phyloP scores from a whole-genome alignment of 2,797 vertebrate genomes.

The Spondyliosoma cantharus region DNA sequence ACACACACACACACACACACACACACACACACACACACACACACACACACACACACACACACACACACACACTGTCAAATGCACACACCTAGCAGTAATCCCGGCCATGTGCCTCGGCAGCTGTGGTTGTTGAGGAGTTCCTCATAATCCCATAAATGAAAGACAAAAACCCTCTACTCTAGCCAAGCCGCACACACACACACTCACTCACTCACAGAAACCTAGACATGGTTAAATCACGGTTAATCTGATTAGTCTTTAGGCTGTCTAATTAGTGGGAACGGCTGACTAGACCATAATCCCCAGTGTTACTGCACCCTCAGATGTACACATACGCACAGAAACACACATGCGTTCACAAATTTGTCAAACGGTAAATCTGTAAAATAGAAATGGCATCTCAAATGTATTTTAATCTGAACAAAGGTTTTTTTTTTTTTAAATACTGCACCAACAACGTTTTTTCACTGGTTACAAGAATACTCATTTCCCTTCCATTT shows the following conservation, averaged over 20 bases:
- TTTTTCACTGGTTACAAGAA: neutral
- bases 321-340: slow-evolving; percentile 54
- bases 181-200: slow-evolving; percentile 57
- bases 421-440: neutral
- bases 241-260: slow-evolving; percentile 86
- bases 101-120: slow-evolving; percentile 76
- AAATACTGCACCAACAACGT: neutral
- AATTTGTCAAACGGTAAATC: slow-evolving; percentile 13
- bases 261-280: slow-evolving; percentile 82
- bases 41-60: neutral
- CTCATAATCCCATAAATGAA: slow-evolving; percentile 81
- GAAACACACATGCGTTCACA: slow-evolving; percentile 38
- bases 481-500: neutral
- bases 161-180: slow-evolving; percentile 77
- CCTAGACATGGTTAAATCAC: slow-evolving; percentile 86
- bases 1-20: too few relatives aligned
- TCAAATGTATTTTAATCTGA: neutral
- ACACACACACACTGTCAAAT: slow-evolving; percentile 37
- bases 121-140: slow-evolving; percentile 76
- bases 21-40: slow-evolving; percentile 7
- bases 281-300: slow-evolving; percentile 81
- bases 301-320: slow-evolving; percentile 73
- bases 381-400: neutral
- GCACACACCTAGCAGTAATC: slow-evolving; percentile 74
- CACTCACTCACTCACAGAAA: slow-evolving; percentile 64